Evolutionary conservation across 2,113 vertebrate species (phyloP).

Genomic region (Muntiacus muntjak): DNA sequence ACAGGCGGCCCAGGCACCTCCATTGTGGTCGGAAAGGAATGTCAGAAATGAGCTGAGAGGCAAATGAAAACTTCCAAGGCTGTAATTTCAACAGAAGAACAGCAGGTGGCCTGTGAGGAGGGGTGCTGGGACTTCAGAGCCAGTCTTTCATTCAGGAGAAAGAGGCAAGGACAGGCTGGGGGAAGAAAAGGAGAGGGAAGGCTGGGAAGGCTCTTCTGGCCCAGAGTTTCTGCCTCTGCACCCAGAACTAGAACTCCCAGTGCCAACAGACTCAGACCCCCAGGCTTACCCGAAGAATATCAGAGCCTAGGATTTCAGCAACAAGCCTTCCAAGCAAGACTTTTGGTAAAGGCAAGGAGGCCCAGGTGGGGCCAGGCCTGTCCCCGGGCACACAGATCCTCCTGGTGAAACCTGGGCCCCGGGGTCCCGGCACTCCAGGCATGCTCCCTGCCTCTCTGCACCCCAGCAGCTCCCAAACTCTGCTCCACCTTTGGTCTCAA

Average conservation of each 20-base stretch:
- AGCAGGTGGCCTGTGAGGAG: constrained; percentile 41
- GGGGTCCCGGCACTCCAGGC: background rate
- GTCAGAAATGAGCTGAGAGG: constrained; percentile 68
- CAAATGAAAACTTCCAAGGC: constrained; percentile 51
- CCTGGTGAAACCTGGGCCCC: background rate
- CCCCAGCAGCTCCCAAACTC: background rate
- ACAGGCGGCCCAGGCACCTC: constrained; percentile 35
- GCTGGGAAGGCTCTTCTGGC: background rate
- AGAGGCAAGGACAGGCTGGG: background rate
- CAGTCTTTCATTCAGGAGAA: background rate
- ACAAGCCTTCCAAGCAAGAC: background rate
- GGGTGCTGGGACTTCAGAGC: background rate
- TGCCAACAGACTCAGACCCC: background rate
- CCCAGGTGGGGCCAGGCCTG: background rate
- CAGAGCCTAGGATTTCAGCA: background rate
- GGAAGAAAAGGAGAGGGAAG: background rate
- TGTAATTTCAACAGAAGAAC: constrained; percentile 61
- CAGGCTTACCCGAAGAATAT: background rate
- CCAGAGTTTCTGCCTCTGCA: background rate
- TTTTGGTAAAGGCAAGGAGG: background rate
- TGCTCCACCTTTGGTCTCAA: background rate
- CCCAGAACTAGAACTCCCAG: background rate
- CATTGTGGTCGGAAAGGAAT: constrained; percentile 66
- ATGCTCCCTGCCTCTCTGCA: background rate
- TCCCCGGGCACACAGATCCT: background rate